Conservation (phyloP, 2,797 vertebrate genomes). For the Bovichtus diacanthus region DNA sequence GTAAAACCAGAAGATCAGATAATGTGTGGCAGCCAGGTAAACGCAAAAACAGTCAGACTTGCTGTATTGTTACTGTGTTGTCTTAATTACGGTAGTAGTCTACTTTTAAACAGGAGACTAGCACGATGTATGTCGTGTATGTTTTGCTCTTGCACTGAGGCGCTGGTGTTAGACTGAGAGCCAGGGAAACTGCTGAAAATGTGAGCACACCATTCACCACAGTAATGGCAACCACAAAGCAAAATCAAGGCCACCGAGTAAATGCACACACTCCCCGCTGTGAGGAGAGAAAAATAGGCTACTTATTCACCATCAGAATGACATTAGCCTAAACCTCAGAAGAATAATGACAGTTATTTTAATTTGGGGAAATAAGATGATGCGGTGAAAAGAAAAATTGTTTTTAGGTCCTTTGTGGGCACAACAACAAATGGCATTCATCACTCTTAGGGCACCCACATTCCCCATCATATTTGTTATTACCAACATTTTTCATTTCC, state of each 20-base stretch:
- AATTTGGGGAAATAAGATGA: conserved; percentile 50
- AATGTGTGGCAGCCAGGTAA: background rate
- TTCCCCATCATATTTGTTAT: conserved; percentile 57
- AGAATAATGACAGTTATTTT: conserved; percentile 65
- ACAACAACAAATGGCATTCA: conserved; percentile 63
- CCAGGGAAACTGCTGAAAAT: conserved; percentile 18
- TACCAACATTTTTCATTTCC: conserved; percentile 61
- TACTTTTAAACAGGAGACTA: background rate
- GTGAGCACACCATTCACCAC: conserved; percentile 24
- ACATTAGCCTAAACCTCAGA: conserved; percentile 51
- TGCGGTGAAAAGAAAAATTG: conserved; percentile 12
- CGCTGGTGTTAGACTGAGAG: conserved; percentile 3
- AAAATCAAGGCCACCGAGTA: conserved; percentile 35
- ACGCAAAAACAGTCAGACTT: background rate
- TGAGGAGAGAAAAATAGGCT: conserved; percentile 39
- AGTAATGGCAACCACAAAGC: conserved; percentile 28
- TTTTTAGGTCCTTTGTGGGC: conserved; percentile 30
- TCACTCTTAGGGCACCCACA: conserved; percentile 46
- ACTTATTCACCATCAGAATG: conserved; percentile 37
- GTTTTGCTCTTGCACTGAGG: background rate
- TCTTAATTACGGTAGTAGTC: background rate
- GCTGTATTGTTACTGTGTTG: background rate
- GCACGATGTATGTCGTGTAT: background rate
- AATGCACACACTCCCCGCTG: conserved; percentile 13
- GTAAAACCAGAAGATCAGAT: background rate